These are phyloP conservation scores for Coregonus clupeaformis DNA, from an alignment of 2,113 vertebrate genomes.

Conservation along the genomic window DNA sequence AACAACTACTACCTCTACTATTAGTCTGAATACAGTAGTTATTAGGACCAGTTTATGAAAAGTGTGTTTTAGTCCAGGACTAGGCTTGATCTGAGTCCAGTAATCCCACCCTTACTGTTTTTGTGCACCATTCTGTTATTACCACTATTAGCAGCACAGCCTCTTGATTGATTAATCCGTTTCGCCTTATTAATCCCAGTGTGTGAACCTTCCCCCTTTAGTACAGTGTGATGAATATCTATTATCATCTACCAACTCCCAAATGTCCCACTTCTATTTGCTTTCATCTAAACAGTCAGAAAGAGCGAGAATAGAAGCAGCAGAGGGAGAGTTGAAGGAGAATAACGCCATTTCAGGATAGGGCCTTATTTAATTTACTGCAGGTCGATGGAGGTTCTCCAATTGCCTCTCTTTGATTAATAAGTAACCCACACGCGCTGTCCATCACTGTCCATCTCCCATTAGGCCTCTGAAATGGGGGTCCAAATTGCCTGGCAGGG, in stretches of 20 bases:
- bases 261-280: slow-evolving; percentile 64
- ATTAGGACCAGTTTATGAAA: no score
- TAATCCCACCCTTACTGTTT: not conserved
- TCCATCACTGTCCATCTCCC: slow-evolving; percentile 80
- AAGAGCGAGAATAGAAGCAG: slow-evolving; percentile 46
- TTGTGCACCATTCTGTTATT: not conserved
- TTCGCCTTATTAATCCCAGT: slow-evolving; percentile 29
- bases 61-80: no score
- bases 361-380: slow-evolving; percentile 79
- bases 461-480: slow-evolving; percentile 76
- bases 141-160: not conserved
- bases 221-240: slow-evolving; percentile 61
- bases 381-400: slow-evolving; percentile 79
- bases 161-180: slow-evolving; percentile 21
- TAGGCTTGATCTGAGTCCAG: no score
- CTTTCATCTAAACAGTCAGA: slow-evolving; percentile 64
- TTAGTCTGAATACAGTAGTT: no score
- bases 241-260: slow-evolving; percentile 59
- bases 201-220: slow-evolving; percentile 17
- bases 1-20: no score
- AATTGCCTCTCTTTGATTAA: slow-evolving; percentile 78
- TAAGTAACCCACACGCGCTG: slow-evolving; percentile 78
- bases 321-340: slow-evolving; percentile 67
- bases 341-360: slow-evolving; percentile 77
- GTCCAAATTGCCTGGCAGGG: slow-evolving; percentile 73